Base-by-base conservation (phyloP, 2,113 vertebrate genomes). In the Nannospalax galili region DNA sequence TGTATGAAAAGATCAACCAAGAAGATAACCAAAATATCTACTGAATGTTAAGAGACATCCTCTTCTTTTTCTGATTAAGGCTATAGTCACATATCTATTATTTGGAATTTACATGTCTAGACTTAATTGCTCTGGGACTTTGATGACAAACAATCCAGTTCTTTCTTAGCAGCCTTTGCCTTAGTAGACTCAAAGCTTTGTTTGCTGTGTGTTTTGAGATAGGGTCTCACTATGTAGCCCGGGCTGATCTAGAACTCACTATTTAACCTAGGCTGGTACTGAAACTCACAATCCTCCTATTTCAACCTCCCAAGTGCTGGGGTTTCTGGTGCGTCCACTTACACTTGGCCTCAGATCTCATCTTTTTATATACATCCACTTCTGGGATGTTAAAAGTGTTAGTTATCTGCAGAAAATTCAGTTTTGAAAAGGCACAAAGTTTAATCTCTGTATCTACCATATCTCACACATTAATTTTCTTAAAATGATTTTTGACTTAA, bases 21-120 rank as follows among this genome's bases (percentile, higher is more conserved):
- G 74, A 52, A 22, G 40, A 65, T 90, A 79, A 35, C 4, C 72
- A 95, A 92, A 96, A 80, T 91, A 32, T 40, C 90, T 62, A 86
- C 24, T 45, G 58, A 35, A 79, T 45, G 2, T 28, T 67, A 70
- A 58, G 26, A 72, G 6, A n/a, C 84, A 52, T 91, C 1, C 24
- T 48, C n/a, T 82, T 91, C 15, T 19, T 80, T 80, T 16, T 45
- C 37, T 16, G 3, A 70, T 64, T 32, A 62, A 37, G 26, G 62
- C 65, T 52, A 56, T 78, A 26, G n/a, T 79, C 45, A 81, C 62
- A 2, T 62, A 20, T 37, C 65, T 78, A n/a, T 78, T 77, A 40
- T 32, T 48, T 91, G 62, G 37, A 91, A 88, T 35, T 10, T 95
- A 94, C 73, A 60, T 28, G 7, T 35, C 5, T 82, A 88, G n/a